Conservation (phyloP, 2,888 invertebrate genomes). For the Papilio elwesi region DNA sequence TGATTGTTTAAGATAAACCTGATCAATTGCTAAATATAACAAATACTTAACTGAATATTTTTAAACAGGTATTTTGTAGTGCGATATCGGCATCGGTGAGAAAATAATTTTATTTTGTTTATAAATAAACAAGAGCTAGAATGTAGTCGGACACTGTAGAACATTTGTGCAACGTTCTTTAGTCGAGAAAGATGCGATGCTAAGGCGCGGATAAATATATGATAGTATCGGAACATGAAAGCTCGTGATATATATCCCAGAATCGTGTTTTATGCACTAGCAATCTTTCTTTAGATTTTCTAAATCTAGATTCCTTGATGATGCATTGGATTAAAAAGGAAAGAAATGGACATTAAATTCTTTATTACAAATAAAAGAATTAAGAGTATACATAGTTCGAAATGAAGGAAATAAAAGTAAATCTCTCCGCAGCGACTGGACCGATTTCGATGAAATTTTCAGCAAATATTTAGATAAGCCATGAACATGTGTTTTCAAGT, state of each 20-base stretch:
- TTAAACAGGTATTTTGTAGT: no score
- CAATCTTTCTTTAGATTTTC: constrained; percentile 10
- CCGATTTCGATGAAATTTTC: no score
- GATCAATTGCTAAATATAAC: no score
- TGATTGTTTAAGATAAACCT: no score
- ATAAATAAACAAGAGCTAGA: not conserved
- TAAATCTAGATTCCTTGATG: not conserved
- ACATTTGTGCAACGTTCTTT: constrained; percentile 20
- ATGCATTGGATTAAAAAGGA: not conserved
- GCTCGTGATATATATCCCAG: constrained; percentile 26
- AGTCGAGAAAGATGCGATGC: constrained; percentile 28
- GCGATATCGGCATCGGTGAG: not conserved
- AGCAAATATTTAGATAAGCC: no score
- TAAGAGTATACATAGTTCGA: no score
- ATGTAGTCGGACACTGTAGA: not conserved
- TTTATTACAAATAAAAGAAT: not conserved
- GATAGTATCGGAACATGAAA: constrained; percentile 36
- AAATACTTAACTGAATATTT: no score
- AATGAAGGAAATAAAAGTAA: no score
- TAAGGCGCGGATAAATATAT: constrained; percentile 27
- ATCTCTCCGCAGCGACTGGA: no score
- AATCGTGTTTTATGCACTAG: constrained; percentile 28
- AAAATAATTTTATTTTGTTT: not conserved
- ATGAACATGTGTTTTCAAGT: no score
- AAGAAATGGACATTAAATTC: not conserved